These are phyloP conservation scores for Halictus quadricinctus DNA, from an alignment of 2,888 invertebrate species.

Conservation along the genomic window DNA sequence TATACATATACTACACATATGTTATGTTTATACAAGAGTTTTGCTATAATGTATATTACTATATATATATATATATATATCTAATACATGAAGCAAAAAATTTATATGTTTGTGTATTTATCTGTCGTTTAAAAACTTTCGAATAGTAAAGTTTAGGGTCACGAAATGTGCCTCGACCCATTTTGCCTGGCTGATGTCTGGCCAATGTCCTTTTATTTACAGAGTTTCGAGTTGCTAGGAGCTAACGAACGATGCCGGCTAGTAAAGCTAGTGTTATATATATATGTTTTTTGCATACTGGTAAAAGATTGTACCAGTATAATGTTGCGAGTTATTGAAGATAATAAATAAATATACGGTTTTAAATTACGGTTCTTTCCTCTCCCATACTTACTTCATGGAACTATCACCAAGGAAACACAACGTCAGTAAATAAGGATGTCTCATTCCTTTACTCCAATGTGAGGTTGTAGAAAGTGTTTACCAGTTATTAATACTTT, in stretches of 20 bases:
- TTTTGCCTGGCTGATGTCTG: background rate
- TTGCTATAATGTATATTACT: slow-evolving; percentile 72
- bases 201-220: background rate
- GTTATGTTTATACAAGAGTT: slow-evolving; percentile 74
- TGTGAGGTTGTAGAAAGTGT: background rate
- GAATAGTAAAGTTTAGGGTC: background rate
- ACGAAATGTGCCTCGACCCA: background rate
- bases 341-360: slow-evolving; percentile 58
- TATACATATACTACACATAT: slow-evolving; percentile 3
- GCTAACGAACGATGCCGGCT: background rate
- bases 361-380: slow-evolving; percentile 25
- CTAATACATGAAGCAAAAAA: slow-evolving; percentile 28
- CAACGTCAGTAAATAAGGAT: slow-evolving; percentile 28
- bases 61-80: slow-evolving; percentile 29
- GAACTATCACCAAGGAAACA: slow-evolving; percentile 53
- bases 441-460: background rate
- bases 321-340: slow-evolving; percentile 64
- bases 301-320: slow-evolving; percentile 38
- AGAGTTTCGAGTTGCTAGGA: background rate
- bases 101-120: slow-evolving; percentile 29
- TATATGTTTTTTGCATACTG: slow-evolving; percentile 44
- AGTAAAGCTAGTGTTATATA: background rate
- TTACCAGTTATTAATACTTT: slow-evolving; percentile 9
- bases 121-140: background rate
- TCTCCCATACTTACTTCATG: background rate